Percentiles rank a stretch among this genome's conserved stretches.
These are phyloP conservation scores for Brachynemurus nebulosus DNA, from an alignment of 2,888 invertebrate genomes.

Conservation along the genomic window DNA sequence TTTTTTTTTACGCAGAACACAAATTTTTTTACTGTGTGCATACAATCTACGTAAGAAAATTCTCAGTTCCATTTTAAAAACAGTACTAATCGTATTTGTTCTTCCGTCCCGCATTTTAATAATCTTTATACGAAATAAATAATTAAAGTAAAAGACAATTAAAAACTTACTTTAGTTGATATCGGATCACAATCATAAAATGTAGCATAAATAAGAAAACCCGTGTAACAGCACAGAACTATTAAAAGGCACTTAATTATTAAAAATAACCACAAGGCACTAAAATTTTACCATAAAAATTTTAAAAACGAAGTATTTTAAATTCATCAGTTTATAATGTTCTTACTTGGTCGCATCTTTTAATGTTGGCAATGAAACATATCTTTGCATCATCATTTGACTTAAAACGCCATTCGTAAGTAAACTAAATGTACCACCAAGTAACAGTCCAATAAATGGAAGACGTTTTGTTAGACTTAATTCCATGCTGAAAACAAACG, in stretches of 20 bases:
- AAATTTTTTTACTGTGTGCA: too few species aligned
- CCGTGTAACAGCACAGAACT: conserved; percentile 54
- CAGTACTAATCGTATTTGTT: too few species aligned
- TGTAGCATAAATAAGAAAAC: conserved; percentile 56
- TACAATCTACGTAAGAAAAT: too few species aligned
- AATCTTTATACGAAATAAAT: too few species aligned
- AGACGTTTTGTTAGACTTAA: conserved; percentile 66
- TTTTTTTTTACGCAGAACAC: too few species aligned
- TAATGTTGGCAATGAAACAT: conserved; percentile 58
- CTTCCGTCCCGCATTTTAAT: too few species aligned
- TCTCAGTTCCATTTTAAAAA: too few species aligned
- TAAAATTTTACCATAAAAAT: conserved; percentile 27
- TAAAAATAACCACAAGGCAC: conserved; percentile 51
- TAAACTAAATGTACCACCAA: conserved; percentile 67
- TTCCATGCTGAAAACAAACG: conserved; percentile 46
- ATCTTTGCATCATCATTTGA: conserved; percentile 76
- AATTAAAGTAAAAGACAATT: too few species aligned
- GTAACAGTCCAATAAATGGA: conserved; percentile 57
- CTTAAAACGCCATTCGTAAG: conserved; percentile 63
- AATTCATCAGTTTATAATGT: neutral
- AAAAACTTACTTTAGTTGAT: conserved; percentile 54
- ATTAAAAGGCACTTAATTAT: conserved; percentile 45
- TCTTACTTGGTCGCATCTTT: conserved; percentile 49
- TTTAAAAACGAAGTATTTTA: neutral
- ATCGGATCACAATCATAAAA: conserved; percentile 67